phyloP scores from a whole-genome alignment of 1,140 invertebrate species.

The Pseudomyrmex concolor region DNA sequence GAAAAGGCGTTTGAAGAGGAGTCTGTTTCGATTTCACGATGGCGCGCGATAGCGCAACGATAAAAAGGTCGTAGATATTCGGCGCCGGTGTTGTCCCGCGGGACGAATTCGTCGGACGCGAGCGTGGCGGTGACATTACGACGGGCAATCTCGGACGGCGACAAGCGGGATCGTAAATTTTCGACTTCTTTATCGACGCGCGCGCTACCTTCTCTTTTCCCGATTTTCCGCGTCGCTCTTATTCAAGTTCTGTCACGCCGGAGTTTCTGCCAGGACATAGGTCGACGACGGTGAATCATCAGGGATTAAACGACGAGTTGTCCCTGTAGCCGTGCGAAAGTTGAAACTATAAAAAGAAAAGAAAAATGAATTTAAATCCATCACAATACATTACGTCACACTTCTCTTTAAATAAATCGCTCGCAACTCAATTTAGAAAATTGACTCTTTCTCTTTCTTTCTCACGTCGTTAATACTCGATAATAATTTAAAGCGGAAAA shows the following conservation, averaged over 20 bases:
- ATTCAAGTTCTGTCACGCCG: slow-evolving; percentile 25
- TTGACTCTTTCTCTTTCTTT: too few species aligned
- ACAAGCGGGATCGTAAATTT: slow-evolving; percentile 60
- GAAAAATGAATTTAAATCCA: background rate
- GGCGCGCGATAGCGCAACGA: slow-evolving; percentile 41
- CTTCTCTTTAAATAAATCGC: too few species aligned
- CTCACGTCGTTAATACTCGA: background rate
- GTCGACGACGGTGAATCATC: slow-evolving; percentile 10
- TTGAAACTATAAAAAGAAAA: slow-evolving; percentile 2
- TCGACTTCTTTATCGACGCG: slow-evolving; percentile 53
- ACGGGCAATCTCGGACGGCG: slow-evolving; percentile 61
- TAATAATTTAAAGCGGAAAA: slow-evolving; percentile 11
- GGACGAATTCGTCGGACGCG: slow-evolving; percentile 58
- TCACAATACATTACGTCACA: background rate
- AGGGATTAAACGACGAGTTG: slow-evolving; percentile 40
- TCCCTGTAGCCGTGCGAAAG: background rate
- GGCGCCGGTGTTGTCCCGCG: slow-evolving; percentile 54
- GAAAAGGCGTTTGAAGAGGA: background rate
- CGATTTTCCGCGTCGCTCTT: slow-evolving; percentile 31
- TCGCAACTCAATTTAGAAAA: too few species aligned
- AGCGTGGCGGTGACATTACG: slow-evolving; percentile 63
- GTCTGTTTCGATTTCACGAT: slow-evolving; percentile 52
- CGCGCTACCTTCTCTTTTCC: background rate
- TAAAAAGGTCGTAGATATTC: slow-evolving; percentile 55
- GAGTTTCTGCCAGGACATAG: slow-evolving; percentile 39